Conservation (phyloP, 2,888 invertebrate species). For the Physocephala rufipes region DNA sequence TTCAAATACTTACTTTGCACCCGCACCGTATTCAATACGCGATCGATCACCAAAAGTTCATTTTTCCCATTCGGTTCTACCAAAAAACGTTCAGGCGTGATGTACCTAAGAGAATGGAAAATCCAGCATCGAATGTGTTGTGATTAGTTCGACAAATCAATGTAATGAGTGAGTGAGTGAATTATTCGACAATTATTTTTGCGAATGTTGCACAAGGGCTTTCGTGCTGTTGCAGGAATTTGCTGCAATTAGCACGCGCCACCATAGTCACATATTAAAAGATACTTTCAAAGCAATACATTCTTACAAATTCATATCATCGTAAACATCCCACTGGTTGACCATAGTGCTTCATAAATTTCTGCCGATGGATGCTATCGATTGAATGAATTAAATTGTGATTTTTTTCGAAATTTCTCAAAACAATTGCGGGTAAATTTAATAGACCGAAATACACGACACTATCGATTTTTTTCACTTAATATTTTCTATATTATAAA, state of each 20-base stretch:
- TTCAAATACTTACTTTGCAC: slow-evolving; percentile 71
- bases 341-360: slow-evolving; percentile 41
- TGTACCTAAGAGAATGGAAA: slow-evolving; percentile 70
- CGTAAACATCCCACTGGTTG: slow-evolving; percentile 67
- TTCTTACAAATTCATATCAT: slow-evolving; percentile 79
- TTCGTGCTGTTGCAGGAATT: slow-evolving; percentile 7
- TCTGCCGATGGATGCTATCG: background rate
- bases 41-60: slow-evolving; percentile 85
- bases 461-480: too few species aligned
- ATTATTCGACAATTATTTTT: background rate
- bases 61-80: slow-evolving; percentile 81
- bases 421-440: too few species aligned
- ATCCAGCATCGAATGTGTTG: background rate
- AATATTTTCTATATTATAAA: too few species aligned
- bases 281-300: slow-evolving; percentile 48
- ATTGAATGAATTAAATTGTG: too few species aligned
- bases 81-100: slow-evolving; percentile 89
- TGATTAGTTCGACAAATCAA: slow-evolving; percentile 30
- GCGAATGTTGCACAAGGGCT: slow-evolving; percentile 39
- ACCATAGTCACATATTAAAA: slow-evolving; percentile 11
- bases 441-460: too few species aligned
- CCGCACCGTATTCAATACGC: slow-evolving; percentile 77
- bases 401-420: too few species aligned
- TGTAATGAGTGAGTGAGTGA: background rate
- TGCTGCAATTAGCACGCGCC: slow-evolving; percentile 8